Evolutionary conservation across 2,888 invertebrate genomes (phyloP).

Genomic region (Rosalia funebris): DNA sequence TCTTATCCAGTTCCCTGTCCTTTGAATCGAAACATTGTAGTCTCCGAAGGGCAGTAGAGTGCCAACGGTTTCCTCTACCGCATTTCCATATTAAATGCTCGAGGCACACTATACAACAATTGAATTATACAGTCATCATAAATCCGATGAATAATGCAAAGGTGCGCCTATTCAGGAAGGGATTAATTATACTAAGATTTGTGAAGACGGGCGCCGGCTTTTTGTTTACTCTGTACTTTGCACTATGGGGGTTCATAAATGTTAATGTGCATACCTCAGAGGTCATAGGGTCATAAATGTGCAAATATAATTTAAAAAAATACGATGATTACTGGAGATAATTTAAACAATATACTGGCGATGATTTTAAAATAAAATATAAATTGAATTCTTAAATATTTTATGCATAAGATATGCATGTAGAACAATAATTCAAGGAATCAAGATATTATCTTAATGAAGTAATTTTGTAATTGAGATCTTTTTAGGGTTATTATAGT

Average conservation of each 20-base stretch:
- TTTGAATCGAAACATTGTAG: constrained; percentile 31
- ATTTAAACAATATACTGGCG: no score
- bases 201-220: constrained; percentile 27
- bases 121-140: constrained; percentile 45
- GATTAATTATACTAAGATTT: constrained; percentile 41
- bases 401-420: no score
- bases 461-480: no score
- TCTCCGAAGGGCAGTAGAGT: constrained; percentile 38
- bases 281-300: no score
- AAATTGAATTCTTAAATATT: no score
- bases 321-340: no score
- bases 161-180: constrained; percentile 40
- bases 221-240: constrained; percentile 24
- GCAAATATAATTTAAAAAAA: no score
- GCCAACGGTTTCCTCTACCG: constrained; percentile 10
- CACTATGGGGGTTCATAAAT: background rate
- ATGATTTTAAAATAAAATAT: no score
- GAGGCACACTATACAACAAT: constrained; percentile 45
- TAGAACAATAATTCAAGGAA: no score
- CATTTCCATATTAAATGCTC: constrained; percentile 47
- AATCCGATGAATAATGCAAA: constrained; percentile 48
- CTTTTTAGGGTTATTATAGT: no score
- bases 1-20: constrained; percentile 26
- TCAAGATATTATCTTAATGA: no score
- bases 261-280: background rate